Conservation (phyloP, 2,113 vertebrate species). For the Archilochus colubris region DNA sequence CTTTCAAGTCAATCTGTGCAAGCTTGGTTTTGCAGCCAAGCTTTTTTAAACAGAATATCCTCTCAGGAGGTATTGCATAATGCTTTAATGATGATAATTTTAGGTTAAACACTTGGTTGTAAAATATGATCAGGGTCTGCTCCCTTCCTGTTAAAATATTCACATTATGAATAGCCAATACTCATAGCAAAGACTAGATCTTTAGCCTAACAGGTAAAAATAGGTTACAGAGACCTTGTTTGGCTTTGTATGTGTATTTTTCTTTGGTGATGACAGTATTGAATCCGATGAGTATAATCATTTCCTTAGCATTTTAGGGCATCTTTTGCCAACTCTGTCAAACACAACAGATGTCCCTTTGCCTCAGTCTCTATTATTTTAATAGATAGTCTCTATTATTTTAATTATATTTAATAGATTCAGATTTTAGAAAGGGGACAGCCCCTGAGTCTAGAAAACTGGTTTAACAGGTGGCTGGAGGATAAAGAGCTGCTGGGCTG, state of each 20-base stretch:
- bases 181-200: background rate
- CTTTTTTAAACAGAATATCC: constrained; percentile 26
- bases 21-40: constrained; percentile 20
- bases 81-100: constrained; percentile 9
- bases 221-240: background rate
- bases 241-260: background rate
- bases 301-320: background rate
- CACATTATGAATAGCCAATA: background rate
- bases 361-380: background rate
- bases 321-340: background rate
- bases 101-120: background rate
- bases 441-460: background rate
- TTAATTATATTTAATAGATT: background rate
- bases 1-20: constrained; percentile 35
- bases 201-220: background rate
- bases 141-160: background rate
- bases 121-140: background rate
- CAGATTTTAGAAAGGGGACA: background rate
- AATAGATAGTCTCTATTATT: background rate
- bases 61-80: background rate
- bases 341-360: background rate
- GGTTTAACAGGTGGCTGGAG: background rate
- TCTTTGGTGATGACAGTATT: background rate
- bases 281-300: background rate
- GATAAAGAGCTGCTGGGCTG: background rate